phyloP scores from a whole-genome alignment of 2,888 invertebrate species.

The Bugulina stolonifera region DNA sequence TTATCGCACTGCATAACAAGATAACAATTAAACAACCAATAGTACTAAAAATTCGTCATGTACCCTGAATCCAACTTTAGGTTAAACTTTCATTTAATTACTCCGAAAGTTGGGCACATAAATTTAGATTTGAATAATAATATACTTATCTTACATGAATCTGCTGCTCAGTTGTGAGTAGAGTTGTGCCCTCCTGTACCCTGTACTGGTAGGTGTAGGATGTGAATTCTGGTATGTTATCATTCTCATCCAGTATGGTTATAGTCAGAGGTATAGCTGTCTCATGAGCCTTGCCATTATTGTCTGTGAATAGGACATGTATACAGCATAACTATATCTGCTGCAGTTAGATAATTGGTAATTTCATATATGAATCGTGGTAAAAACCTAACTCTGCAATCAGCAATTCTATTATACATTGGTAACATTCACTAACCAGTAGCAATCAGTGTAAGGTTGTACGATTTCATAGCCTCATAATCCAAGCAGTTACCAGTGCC shows the following conservation, averaged over 20 bases:
- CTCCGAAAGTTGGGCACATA: no score
- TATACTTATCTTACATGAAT: conserved; percentile 1
- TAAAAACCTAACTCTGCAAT: no score
- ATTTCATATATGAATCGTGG: no score
- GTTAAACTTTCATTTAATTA: no score
- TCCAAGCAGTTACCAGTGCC: conserved; percentile 62
- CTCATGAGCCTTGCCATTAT: conserved; percentile 9
- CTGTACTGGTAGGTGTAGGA: conserved; percentile 1
- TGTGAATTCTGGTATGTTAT: conserved; percentile 23
- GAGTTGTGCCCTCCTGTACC: conserved; percentile 15
- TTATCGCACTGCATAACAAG: no score
- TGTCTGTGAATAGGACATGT: no score
- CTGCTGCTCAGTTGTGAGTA: not conserved
- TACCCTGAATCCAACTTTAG: no score
- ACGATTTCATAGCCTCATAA: conserved; percentile 82
- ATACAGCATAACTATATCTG: no score
- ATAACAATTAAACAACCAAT: no score
- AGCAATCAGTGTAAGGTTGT: conserved; percentile 63
- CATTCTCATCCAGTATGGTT: conserved; percentile 22
- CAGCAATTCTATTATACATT: no score
- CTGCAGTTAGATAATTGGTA: no score
- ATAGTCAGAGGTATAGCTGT: not conserved
- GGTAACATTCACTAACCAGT: conserved; percentile 15
- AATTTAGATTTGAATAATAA: not conserved
- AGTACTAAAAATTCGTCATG: no score